Conservation (phyloP, 2,888 invertebrate genomes). For the Apoderus coryli region DNA sequence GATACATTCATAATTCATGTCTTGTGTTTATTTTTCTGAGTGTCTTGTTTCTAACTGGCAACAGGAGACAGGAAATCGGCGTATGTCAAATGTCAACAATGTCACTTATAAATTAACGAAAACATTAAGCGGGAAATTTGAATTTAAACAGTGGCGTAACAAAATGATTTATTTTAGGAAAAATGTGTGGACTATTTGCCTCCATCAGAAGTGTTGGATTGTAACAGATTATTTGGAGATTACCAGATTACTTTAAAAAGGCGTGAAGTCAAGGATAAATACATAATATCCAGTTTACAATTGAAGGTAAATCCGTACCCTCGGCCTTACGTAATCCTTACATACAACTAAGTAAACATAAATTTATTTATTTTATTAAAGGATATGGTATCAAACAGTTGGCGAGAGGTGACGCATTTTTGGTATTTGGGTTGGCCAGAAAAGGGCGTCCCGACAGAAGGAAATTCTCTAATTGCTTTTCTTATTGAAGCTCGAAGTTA, state of each 20-base stretch:
- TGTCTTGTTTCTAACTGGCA: too few species aligned
- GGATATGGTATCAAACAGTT: constrained; percentile 67
- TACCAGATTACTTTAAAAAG: constrained; percentile 78
- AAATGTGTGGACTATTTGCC: constrained; percentile 86
- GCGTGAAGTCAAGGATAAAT: constrained; percentile 80
- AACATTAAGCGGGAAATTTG: too few species aligned
- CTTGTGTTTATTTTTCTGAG: too few species aligned
- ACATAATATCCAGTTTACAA: constrained; percentile 73
- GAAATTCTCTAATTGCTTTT: constrained; percentile 73
- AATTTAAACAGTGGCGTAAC: too few species aligned
- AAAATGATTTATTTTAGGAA: constrained; percentile 50
- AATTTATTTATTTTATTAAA: constrained; percentile 24
- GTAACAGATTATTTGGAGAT: constrained; percentile 74
- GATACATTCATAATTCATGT: too few species aligned
- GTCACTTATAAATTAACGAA: too few species aligned
- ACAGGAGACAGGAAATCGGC: too few species aligned
- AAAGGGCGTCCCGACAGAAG: constrained; percentile 73
- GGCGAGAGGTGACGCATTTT: constrained; percentile 78
- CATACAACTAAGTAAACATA: background rate
- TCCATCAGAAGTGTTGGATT: constrained; percentile 81
- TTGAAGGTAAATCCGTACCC: constrained; percentile 42
- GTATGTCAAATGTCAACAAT: too few species aligned
- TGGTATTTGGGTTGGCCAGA: constrained; percentile 89
- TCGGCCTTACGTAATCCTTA: background rate
- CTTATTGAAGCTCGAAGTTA: constrained; percentile 64